Evolutionary conservation across 1,140 invertebrate genomes (phyloP).

Genomic region (Holcopasites calliopsidis): DNA sequence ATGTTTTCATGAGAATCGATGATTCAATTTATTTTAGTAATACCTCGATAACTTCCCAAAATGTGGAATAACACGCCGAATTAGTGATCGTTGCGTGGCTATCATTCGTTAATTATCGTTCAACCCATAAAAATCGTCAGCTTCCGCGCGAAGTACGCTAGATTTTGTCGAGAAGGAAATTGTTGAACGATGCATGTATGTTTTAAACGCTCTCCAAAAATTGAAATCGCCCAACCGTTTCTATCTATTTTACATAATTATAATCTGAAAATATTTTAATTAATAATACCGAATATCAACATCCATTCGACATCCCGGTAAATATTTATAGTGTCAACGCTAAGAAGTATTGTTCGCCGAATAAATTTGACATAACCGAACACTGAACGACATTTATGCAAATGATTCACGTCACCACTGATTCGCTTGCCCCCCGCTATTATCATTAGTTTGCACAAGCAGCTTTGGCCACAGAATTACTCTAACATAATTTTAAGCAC

Average conservation of each 20-base stretch:
- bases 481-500: constrained; percentile 11
- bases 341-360: background rate
- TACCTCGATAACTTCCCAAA: no score
- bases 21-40: no score
- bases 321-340: background rate
- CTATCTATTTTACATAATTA: no score
- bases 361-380: background rate
- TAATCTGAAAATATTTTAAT: background rate
- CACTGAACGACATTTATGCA: constrained; percentile 9
- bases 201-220: no score
- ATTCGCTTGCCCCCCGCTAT: background rate
- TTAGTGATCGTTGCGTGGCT: background rate
- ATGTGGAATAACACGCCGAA: background rate
- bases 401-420: background rate
- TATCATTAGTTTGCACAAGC: background rate
- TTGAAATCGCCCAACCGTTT: no score
- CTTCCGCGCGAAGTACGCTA: background rate
- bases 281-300: background rate
- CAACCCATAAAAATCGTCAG: background rate
- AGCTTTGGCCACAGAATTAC: fast-evolving
- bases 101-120: constrained; percentile 12
- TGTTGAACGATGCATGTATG: no score
- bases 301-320: background rate
- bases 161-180: no score
- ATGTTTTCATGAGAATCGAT: no score